Base-by-base conservation (phyloP, 2,888 invertebrate species). In the Dryobotodes eremita region DNA sequence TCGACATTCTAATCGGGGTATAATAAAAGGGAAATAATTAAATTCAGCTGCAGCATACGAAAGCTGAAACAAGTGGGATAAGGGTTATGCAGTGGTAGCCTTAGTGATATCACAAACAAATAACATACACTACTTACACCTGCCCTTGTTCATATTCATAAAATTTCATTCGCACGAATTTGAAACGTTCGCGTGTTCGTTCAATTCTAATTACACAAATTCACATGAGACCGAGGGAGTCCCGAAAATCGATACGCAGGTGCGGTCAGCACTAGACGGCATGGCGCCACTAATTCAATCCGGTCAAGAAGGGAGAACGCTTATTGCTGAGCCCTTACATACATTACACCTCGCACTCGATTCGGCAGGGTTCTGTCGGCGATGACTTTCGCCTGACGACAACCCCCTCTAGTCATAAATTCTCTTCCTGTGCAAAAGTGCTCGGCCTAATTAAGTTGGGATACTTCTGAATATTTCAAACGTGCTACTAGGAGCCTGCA, bases 391-490 rank as follows among this genome's bases (percentile, higher is more conserved):
- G 90, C 88, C 89, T 90, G 91, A 91, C 91, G 91, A 90, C 88
- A 68, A 86, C 74, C 92, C 92, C 92, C 85, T 86, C 82, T 88
- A 89, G 87, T 92, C 93, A 92, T 94, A 94, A 94, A 94, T 94
- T 92, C 90, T 84, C 73, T 83, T 85, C 90, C 91, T 91, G 88
- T 87, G 91, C 93, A 94, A 93, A 93, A 94, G 92, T 91, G 89
- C 91, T 91, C 90, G 88, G 89, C 89, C 94, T 94, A 95, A 95
- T 95, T 95, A 95, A 94, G 92, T 92, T 89, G 93, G 93, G 90
- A 91, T 93, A 94, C 94, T 93, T 92, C 89, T 93, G 92, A 93
- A 94, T 94, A 93, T 93, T 93, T 93, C 91, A 93, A 92, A 92
- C 90, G 89, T 87, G 86, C 75, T 74, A 55, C 87, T 85, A 79